A percentile compares a stretch with the other conserved stretches of the same genome.
These are phyloP conservation scores for Erinaceus europaeus DNA, from an alignment of 2,113 vertebrate genomes.

Conservation along the genomic window DNA sequence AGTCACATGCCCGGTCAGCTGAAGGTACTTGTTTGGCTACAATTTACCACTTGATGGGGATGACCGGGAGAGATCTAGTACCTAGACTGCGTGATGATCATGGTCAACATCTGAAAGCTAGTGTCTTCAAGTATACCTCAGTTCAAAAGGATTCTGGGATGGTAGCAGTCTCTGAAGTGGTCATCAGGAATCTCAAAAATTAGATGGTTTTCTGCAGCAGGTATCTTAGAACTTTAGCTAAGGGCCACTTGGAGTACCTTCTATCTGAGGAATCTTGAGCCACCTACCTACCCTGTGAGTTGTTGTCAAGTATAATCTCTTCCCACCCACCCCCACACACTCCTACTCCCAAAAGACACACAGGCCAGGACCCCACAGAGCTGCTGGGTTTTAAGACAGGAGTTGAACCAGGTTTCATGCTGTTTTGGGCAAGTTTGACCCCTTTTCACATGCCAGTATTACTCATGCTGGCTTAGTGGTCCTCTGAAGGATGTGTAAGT, in stretches of 20 bases:
- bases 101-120: background rate
- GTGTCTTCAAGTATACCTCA: background rate
- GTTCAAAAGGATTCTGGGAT: accelerated
- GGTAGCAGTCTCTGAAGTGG: background rate
- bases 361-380: too few relatives aligned
- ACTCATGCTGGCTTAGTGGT: background rate
- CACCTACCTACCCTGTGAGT: accelerated
- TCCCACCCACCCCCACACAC: too few relatives aligned
- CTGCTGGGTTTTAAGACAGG: background rate
- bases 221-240: background rate
- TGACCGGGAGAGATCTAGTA: background rate
- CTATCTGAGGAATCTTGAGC: too few relatives aligned
- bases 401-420: background rate
- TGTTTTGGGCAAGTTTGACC: accelerated
- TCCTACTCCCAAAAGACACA: too few relatives aligned
- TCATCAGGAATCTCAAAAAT: background rate
- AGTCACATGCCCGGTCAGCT: background rate
- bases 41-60: accelerated
- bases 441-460: too few relatives aligned
- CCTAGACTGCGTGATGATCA: background rate
- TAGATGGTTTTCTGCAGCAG: background rate
- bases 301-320: background rate
- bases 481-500: background rate
- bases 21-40: too few relatives aligned
- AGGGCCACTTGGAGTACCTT: background rate